phyloP scores from a whole-genome alignment of 1,140 invertebrate species.

The Hydropsyche tenuis region DNA sequence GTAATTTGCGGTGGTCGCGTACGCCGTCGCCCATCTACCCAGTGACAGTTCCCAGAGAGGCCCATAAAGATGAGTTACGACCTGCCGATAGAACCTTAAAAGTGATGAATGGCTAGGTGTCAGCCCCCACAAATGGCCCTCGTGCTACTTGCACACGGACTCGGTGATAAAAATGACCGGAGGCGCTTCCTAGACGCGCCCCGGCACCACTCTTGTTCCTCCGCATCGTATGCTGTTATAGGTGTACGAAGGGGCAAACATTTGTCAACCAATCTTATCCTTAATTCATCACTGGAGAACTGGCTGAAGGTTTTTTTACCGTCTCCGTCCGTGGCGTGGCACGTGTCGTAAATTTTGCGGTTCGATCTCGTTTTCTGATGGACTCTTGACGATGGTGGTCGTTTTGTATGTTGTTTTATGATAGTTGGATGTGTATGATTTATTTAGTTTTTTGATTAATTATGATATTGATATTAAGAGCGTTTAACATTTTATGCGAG shows the following conservation, averaged over 20 bases:
- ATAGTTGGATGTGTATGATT: too few relatives aligned
- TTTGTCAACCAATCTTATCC: constrained; percentile 24
- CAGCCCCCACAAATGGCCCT: constrained; percentile 17
- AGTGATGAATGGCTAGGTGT: constrained; percentile 28
- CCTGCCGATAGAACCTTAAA: constrained; percentile 23
- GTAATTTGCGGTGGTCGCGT: not conserved
- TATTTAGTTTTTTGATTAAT: too few relatives aligned
- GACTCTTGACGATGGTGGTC: too few relatives aligned
- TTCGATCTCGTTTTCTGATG: too few relatives aligned
- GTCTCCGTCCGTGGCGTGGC: too few relatives aligned
- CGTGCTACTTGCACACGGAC: not conserved
- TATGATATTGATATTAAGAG: too few relatives aligned
- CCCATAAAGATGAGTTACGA: constrained; percentile 26
- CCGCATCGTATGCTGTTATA: too few relatives aligned
- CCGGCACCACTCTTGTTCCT: too few relatives aligned
- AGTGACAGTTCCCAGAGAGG: constrained; percentile 14
- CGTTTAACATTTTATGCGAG: too few relatives aligned
- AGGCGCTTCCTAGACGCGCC: not conserved
- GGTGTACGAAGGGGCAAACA: too few relatives aligned
- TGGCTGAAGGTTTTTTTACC: not conserved
- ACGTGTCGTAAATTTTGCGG: too few relatives aligned
- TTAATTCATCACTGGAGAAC: constrained; percentile 16
- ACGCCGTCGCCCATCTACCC: not conserved
- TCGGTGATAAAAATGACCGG: constrained; percentile 3
- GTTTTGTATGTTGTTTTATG: too few relatives aligned